A percentile compares a stretch with the other conserved stretches of the same genome.
Evolutionary conservation across 1,140 invertebrate species (phyloP).

Genomic region (Zophobas morio): DNA sequence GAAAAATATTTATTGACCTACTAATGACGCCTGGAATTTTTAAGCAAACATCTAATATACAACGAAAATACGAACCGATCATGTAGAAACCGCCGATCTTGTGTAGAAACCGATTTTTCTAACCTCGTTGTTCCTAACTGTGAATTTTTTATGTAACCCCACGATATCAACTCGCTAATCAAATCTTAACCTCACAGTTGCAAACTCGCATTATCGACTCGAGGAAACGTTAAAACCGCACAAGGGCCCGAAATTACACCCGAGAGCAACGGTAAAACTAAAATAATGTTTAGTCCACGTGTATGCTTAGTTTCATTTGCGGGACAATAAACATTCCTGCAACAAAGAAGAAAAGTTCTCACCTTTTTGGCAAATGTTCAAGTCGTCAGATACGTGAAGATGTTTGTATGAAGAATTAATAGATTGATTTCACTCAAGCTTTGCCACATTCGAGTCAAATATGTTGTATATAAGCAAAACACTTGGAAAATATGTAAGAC

Average conservation of each 20-base stretch:
- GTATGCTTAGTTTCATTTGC: constrained; percentile 55
- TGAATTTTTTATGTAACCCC: constrained; percentile 18
- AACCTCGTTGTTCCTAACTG: constrained; percentile 3
- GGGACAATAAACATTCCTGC: constrained; percentile 42
- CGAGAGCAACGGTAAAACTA: background rate
- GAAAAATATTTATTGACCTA: constrained; percentile 12
- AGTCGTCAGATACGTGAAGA: constrained; percentile 52
- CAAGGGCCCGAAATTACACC: background rate
- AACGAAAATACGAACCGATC: background rate
- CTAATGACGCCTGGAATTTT: constrained; percentile 9
- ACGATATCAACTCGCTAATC: background rate
- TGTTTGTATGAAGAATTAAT: constrained; percentile 39
- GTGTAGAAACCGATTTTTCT: background rate
- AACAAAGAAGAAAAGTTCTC: constrained; percentile 45
- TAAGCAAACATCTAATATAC: constrained; percentile 5
- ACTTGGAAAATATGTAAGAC: constrained; percentile 46
- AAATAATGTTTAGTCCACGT: constrained; percentile 52
- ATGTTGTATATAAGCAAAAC: constrained; percentile 45
- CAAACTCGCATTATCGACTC: background rate
- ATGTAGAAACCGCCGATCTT: no score
- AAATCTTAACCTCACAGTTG: constrained; percentile 17
- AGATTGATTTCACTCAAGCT: constrained; percentile 45
- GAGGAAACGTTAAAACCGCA: background rate
- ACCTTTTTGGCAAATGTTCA: constrained; percentile 54
- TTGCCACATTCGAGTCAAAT: constrained; percentile 55